Conservation (phyloP, 2,113 vertebrate species). For the Meleagris gallopavo region DNA sequence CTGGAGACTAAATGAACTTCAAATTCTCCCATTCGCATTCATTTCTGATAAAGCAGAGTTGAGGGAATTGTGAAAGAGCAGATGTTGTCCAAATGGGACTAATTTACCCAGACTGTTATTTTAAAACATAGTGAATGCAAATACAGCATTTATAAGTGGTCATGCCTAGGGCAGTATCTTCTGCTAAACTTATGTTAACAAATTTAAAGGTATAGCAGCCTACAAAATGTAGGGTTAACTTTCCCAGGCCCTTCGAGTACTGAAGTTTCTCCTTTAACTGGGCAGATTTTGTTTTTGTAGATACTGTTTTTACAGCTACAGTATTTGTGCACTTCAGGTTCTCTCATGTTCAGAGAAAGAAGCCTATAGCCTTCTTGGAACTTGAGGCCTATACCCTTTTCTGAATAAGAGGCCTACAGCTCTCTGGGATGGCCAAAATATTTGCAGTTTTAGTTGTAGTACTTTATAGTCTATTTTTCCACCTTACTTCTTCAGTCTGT, state of each 20-base stretch:
- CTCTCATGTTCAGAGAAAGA: not conserved
- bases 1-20: not conserved
- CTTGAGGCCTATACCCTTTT: too few relatives aligned
- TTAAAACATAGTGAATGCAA: conserved; percentile 32
- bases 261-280: not conserved
- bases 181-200: not conserved
- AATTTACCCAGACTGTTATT: not conserved
- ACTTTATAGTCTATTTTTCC: not conserved
- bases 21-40: conserved; percentile 1
- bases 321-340: not conserved
- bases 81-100: conserved; percentile 31
- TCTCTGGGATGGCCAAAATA: not conserved
- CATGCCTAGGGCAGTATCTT: not conserved
- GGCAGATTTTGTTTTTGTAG: not conserved
- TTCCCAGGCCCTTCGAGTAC: not conserved
- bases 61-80: not conserved
- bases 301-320: not conserved
- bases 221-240: not conserved
- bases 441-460: not conserved
- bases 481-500: not conserved
- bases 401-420: not conserved
- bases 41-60: not conserved
- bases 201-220: not conserved
- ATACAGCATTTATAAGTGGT: conserved; percentile 2
- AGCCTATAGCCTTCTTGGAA: not conserved